Evolutionary conservation across 2,888 invertebrate species (phyloP).

Genomic region (Tenthredo scrophulariae): DNA sequence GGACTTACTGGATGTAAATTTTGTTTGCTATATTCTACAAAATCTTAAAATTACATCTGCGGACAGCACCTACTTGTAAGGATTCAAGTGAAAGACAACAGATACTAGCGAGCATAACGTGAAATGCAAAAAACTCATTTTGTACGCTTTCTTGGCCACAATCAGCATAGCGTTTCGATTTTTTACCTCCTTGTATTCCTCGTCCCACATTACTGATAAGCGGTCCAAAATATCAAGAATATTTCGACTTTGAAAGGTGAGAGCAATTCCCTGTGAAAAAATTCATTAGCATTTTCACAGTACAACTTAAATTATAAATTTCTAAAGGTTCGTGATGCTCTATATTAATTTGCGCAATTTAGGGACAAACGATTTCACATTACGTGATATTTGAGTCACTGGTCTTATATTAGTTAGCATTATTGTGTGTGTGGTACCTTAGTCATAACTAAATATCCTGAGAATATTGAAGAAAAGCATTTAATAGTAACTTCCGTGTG

Average conservation of each 20-base stretch:
- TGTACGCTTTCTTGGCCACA: not conserved
- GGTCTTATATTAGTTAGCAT: not conserved
- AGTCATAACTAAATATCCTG: constrained; percentile 18
- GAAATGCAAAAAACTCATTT: constrained; percentile 1
- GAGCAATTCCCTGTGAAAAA: constrained; percentile 5
- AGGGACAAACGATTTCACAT: not conserved
- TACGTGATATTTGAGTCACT: not conserved
- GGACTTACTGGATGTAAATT: not conserved
- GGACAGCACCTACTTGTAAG: constrained; percentile 11
- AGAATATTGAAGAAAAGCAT: not conserved
- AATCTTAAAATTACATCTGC: not conserved
- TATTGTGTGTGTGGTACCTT: not conserved
- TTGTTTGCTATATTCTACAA: not conserved
- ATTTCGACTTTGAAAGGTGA: constrained; percentile 14
- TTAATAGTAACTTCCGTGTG: not conserved
- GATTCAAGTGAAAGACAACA: constrained; percentile 4
- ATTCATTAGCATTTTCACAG: not conserved
- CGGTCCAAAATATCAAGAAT: constrained; percentile 7
- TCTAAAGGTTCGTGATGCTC: not conserved
- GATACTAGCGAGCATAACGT: constrained; percentile 6
- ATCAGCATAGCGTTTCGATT: constrained; percentile 14
- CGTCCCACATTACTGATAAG: constrained; percentile 27
- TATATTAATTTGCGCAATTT: not conserved
- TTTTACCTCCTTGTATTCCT: not conserved
- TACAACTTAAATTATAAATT: not conserved